These are phyloP conservation scores for Percopsis transmontana DNA, from an alignment of 2,113 vertebrate species.

Conservation along the genomic window DNA sequence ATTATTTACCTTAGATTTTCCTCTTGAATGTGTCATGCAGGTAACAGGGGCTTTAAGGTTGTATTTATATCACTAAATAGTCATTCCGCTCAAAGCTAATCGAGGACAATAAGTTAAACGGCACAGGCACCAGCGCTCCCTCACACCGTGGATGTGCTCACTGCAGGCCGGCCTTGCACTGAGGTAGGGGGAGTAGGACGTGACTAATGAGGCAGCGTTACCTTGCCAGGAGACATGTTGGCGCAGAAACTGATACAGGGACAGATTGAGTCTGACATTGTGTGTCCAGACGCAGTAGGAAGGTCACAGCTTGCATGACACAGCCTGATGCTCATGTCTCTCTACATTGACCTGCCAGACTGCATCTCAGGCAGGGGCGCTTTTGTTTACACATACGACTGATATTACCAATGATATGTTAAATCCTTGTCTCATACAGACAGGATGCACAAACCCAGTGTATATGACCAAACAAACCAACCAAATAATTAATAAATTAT, in stretches of 20 bases:
- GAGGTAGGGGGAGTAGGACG: neutral
- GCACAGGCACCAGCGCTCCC: slow-evolving; percentile 13
- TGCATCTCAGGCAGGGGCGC: slow-evolving; percentile 51
- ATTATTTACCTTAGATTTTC: no score
- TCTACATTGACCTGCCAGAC: slow-evolving; percentile 64
- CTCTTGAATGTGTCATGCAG: no score
- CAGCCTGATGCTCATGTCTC: slow-evolving; percentile 57
- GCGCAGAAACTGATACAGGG: slow-evolving; percentile 50
- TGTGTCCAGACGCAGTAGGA: slow-evolving; percentile 52
- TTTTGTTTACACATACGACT: slow-evolving; percentile 46
- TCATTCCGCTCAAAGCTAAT: slow-evolving; percentile 8
- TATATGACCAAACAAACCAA: neutral
- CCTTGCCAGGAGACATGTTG: slow-evolving; percentile 55
- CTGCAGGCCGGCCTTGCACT: slow-evolving; percentile 16
- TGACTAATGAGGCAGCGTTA: slow-evolving; percentile 56
- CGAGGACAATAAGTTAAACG: slow-evolving; percentile 13
- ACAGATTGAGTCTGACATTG: slow-evolving; percentile 65
- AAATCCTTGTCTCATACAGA: slow-evolving; percentile 30
- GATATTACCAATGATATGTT: slow-evolving; percentile 39
- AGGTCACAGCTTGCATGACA: slow-evolving; percentile 57
- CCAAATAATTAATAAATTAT: neutral
- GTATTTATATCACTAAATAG: neutral
- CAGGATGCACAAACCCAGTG: slow-evolving; percentile 33
- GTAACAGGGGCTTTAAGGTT: neutral
- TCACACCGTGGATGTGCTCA: neutral